Percentiles rank a stretch among this genome's conserved stretches.
phyloP scores from a whole-genome alignment of 2,888 invertebrate species.

The Mallateleia sp. region DNA sequence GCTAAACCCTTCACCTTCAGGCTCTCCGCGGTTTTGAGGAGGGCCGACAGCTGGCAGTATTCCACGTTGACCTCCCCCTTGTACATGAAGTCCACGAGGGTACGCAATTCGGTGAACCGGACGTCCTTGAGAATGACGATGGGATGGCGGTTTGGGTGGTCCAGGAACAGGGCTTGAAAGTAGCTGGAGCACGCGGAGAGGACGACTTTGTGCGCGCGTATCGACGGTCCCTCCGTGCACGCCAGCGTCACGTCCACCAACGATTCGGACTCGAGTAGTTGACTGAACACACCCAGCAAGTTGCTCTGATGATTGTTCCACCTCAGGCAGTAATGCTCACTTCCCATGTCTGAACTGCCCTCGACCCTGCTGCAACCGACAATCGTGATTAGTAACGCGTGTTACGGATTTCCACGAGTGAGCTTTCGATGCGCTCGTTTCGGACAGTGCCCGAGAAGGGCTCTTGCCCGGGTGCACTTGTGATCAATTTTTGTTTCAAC shows the following conservation, averaged over 20 bases:
- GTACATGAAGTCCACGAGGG: conserved; percentile 99
- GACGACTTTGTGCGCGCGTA: conserved; percentile 98
- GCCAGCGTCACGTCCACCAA: conserved; percentile 99
- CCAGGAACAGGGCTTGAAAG: conserved; percentile 98
- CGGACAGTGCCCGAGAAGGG: neutral
- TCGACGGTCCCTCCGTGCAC: conserved; percentile 98
- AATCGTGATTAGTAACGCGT: conserved; percentile 52
- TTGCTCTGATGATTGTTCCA: conserved; percentile 99
- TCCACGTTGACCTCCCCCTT: conserved; percentile 98
- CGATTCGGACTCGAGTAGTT: conserved; percentile 98
- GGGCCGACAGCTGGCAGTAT: conserved; percentile 97
- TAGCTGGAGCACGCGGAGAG: conserved; percentile 98
- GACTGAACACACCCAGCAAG: conserved; percentile 99
- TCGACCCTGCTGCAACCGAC: conserved; percentile 90
- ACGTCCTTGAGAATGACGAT: conserved; percentile 99
- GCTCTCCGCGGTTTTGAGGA: conserved; percentile 97
- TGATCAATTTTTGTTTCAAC: conserved; percentile 14
- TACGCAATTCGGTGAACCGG: conserved; percentile 96
- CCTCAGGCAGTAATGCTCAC: conserved; percentile 99
- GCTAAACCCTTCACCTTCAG: conserved; percentile 98
- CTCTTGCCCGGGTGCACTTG: neutral
- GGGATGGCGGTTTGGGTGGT: conserved; percentile 97
- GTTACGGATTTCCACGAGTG: conserved; percentile 5
- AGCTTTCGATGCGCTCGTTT: neutral
- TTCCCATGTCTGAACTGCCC: conserved; percentile 98